These are phyloP conservation scores for Phallusia fumigata DNA, from an alignment of 23 tunicate species.

Conservation along the genomic window DNA sequence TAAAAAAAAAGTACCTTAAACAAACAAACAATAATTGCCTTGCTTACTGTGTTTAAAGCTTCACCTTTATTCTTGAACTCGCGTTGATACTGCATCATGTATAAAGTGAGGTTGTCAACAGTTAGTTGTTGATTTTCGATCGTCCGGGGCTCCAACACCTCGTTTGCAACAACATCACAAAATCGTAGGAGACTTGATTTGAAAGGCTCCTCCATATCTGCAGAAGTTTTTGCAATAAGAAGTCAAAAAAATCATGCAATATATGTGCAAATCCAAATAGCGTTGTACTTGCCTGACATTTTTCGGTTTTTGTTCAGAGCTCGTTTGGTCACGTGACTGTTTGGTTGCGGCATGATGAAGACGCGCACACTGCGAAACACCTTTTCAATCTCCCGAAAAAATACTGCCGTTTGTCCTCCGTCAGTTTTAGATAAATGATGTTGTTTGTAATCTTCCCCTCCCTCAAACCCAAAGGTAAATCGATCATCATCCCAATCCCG, in stretches of 20 bases:
- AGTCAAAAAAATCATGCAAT: too few species aligned
- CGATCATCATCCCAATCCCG: neutral
- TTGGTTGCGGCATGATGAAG: neutral
- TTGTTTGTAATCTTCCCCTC: neutral
- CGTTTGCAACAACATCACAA: neutral
- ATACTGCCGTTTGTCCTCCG: neutral
- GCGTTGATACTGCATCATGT: neutral
- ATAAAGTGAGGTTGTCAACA: neutral
- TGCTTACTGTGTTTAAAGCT: too few species aligned
- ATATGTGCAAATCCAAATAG: too few species aligned
- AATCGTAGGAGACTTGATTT: neutral
- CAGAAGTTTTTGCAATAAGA: too few species aligned
- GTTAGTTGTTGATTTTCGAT: neutral
- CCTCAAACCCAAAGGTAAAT: neutral
- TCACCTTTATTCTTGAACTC: neutral
- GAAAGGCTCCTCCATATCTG: neutral
- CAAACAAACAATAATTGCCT: too few species aligned
- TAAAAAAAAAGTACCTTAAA: too few species aligned
- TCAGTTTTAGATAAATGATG: neutral
- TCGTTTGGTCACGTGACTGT: neutral
- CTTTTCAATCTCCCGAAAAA: neutral
- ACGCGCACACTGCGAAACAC: neutral
- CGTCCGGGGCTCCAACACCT: neutral
- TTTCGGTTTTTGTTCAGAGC: neutral
- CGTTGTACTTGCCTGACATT: too few species aligned